phyloP scores from a whole-genome alignment of 2,888 invertebrate genomes.

The Synergus itoensis region DNA sequence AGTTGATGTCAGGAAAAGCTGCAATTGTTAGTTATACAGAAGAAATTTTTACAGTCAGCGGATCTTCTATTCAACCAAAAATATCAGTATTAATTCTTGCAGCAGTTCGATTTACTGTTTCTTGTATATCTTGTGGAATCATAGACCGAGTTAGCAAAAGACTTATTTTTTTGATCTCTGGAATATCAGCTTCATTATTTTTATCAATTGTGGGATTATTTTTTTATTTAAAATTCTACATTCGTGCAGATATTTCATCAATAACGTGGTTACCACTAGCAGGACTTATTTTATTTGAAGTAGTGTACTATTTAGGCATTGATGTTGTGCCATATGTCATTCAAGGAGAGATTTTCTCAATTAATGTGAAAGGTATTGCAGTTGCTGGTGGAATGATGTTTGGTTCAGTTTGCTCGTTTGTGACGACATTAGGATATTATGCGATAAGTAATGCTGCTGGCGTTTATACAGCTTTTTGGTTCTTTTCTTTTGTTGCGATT shows the following conservation, averaged over 20 bases:
- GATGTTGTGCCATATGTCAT: slow-evolving; percentile 83
- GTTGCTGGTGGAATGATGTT: slow-evolving; percentile 83
- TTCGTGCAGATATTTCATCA: slow-evolving; percentile 78
- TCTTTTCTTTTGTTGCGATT: slow-evolving; percentile 74
- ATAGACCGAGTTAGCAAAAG: slow-evolving; percentile 83
- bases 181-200: slow-evolving; percentile 80
- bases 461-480: slow-evolving; percentile 80
- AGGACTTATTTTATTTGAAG: slow-evolving; percentile 82
- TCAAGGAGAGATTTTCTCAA: slow-evolving; percentile 83
- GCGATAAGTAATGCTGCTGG: slow-evolving; percentile 80
- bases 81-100: slow-evolving; percentile 79
- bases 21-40: slow-evolving; percentile 82
- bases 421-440: slow-evolving; percentile 81
- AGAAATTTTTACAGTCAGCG: slow-evolving; percentile 82
- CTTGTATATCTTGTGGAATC: slow-evolving; percentile 80
- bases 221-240: slow-evolving; percentile 81
- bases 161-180: slow-evolving; percentile 81
- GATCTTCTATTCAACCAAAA: slow-evolving; percentile 78
- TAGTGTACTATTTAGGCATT: slow-evolving; percentile 82
- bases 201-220: slow-evolving; percentile 79
- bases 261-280: slow-evolving; percentile 81
- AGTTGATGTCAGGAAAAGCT: slow-evolving; percentile 83
- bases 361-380: slow-evolving; percentile 83
- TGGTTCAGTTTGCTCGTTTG: slow-evolving; percentile 81
- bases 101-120: slow-evolving; percentile 80